Conservation (phyloP, 53 echinoderm and acorn worm genomes). For the Apostichopus leukothele region DNA sequence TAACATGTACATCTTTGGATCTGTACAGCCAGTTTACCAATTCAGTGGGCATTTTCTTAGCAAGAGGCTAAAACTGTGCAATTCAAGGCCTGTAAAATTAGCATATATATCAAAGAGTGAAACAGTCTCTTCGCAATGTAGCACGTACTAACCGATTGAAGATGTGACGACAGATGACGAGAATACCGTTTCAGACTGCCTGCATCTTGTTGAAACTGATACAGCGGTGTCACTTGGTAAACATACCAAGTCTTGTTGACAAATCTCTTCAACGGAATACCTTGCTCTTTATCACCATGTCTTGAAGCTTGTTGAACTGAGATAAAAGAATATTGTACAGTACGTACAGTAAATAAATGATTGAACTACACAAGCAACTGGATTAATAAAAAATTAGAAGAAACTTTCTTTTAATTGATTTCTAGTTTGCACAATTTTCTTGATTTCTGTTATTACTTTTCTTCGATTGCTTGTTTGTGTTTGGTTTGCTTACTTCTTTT, state of each 20-base stretch:
- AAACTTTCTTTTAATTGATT: too few species aligned
- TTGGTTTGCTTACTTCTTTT: too few species aligned
- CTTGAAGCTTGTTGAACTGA: background rate
- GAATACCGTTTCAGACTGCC: constrained; percentile 73
- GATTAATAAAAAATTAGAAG: background rate
- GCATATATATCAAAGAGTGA: too few species aligned
- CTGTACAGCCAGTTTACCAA: too few species aligned
- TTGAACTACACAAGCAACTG: background rate
- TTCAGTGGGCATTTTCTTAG: too few species aligned
- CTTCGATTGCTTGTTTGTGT: too few species aligned
- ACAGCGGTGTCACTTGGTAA: constrained; percentile 81
- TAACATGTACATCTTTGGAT: too few species aligned
- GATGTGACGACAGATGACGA: constrained; percentile 75
- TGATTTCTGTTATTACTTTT: too few species aligned
- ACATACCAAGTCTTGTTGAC: constrained; percentile 87
- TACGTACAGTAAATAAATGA: too few species aligned
- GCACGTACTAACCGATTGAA: constrained; percentile 72
- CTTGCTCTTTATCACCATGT: background rate
- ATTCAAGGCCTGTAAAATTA: too few species aligned
- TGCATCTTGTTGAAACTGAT: constrained; percentile 60
- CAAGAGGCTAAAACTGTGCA: too few species aligned
- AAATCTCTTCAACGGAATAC: constrained; percentile 57
- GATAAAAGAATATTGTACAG: background rate
- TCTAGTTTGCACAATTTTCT: background rate
- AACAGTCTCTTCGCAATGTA: background rate